Percentiles rank a stretch among this genome's conserved stretches.
Conservation (phyloP, 2,888 invertebrate genomes). For the Camponotus fellah region DNA sequence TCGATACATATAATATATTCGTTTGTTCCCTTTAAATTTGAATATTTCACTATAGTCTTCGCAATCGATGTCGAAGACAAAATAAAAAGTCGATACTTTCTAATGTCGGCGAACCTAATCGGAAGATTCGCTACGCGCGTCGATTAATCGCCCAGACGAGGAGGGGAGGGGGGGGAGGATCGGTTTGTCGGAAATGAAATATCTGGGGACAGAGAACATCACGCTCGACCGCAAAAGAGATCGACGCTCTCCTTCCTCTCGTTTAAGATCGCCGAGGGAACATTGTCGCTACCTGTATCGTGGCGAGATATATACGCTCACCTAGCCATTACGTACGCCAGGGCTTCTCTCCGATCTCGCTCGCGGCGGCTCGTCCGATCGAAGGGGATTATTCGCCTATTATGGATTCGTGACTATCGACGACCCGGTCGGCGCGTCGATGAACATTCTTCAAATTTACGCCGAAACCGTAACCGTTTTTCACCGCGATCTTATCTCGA, state of each 20-base stretch:
- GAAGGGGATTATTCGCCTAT: conserved; percentile 71
- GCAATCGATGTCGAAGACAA: background rate
- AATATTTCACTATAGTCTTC: conserved; percentile 10
- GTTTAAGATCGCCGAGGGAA: conserved; percentile 68
- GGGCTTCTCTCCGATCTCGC: conserved; percentile 72
- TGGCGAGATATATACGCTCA: conserved; percentile 23
- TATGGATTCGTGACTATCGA: conserved; percentile 46
- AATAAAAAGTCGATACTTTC: conserved; percentile 19
- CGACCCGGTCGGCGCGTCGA: conserved; percentile 18
- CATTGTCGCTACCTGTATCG: conserved; percentile 57
- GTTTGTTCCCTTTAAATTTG: background rate
- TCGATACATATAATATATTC: background rate
- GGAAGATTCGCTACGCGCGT: conserved; percentile 49
- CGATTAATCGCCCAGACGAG: conserved; percentile 77
- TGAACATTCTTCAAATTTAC: conserved; percentile 29
- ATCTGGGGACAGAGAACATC: conserved; percentile 69
- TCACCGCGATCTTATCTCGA: background rate
- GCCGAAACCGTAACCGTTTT: conserved; percentile 10
- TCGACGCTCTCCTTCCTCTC: conserved; percentile 53
- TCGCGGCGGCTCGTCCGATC: conserved; percentile 63
- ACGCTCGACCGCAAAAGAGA: conserved; percentile 66
- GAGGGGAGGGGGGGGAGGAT: conserved; percentile 72
- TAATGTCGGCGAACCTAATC: conserved; percentile 46
- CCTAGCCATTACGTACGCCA: conserved; percentile 64
- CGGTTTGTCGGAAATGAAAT: conserved; percentile 83